Evolutionary conservation across 2,113 vertebrate species (phyloP).

Genomic region (Ammodytes marinus): DNA sequence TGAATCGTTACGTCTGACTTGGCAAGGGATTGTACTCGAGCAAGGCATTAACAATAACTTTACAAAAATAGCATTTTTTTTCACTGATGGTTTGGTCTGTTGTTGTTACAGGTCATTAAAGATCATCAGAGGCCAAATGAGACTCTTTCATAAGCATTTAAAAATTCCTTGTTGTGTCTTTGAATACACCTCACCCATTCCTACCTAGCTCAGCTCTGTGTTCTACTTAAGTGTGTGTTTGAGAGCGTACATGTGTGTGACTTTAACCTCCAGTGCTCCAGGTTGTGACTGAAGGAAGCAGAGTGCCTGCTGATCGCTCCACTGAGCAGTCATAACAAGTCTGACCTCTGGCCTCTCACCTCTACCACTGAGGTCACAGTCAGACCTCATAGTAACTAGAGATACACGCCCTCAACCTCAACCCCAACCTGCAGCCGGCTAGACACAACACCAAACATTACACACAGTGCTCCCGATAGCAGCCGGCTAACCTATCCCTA

Average conservation of each 20-base stretch:
- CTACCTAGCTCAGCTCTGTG: conserved; percentile 2
- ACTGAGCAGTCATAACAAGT: conserved; percentile 79
- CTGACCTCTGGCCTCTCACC: conserved; percentile 67
- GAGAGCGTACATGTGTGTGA: conserved; percentile 33
- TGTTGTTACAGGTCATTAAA: too few species aligned
- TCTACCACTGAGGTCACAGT: conserved; percentile 57
- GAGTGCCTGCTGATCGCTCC: conserved; percentile 55
- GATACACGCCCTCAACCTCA: conserved; percentile 66
- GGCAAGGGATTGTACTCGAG: too few species aligned
- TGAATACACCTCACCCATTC: background rate
- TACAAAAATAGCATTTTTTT: too few species aligned
- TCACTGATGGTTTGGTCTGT: too few species aligned
- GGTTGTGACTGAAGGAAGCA: conserved; percentile 65
- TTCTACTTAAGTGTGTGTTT: background rate
- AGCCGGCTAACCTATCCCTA: conserved; percentile 27
- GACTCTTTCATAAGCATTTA: too few species aligned
- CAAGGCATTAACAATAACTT: too few species aligned
- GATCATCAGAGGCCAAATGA: too few species aligned
- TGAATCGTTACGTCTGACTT: too few species aligned
- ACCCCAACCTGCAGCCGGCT: conserved; percentile 59
- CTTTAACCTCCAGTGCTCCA: conserved; percentile 56
- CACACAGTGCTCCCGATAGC: conserved; percentile 32
- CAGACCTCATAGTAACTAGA: conserved; percentile 78
- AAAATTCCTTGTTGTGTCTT: too few species aligned
- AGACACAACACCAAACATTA: conserved; percentile 79